Percentiles rank a stretch among this genome's conserved stretches.
These are phyloP conservation scores for Euzetes globulus DNA, from an alignment of 2,888 invertebrate genomes.

Conservation along the genomic window DNA sequence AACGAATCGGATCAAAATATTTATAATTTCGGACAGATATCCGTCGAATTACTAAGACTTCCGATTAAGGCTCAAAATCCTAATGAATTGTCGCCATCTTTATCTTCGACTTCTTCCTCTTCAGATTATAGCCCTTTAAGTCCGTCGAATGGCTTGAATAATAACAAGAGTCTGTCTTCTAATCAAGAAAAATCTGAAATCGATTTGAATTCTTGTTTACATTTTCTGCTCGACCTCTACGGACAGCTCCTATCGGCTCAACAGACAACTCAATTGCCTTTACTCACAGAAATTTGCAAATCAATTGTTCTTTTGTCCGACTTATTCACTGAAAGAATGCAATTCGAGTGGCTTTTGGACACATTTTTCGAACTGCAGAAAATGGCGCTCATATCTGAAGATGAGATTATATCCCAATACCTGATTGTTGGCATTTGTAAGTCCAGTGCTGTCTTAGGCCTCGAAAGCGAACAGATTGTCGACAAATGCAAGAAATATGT, in stretches of 20 bases:
- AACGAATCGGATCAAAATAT: not conserved
- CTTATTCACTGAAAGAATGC: slow-evolving; percentile 59
- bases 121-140: slow-evolving; percentile 39
- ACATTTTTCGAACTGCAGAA: slow-evolving; percentile 59
- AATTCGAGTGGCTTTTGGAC: slow-evolving; percentile 71
- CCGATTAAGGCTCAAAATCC: not conserved
- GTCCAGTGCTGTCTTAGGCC: slow-evolving; percentile 59
- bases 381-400: slow-evolving; percentile 59
- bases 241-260: slow-evolving; percentile 53
- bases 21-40: slow-evolving; percentile 23
- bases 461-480: slow-evolving; percentile 55
- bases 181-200: slow-evolving; percentile 55
- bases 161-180: not conserved
- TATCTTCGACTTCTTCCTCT: slow-evolving; percentile 34
- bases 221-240: slow-evolving; percentile 82
- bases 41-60: slow-evolving; percentile 4
- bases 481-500: slow-evolving; percentile 58
- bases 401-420: slow-evolving; percentile 67
- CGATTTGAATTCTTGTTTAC: slow-evolving; percentile 85
- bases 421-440: slow-evolving; percentile 61
- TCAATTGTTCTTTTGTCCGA: slow-evolving; percentile 67
- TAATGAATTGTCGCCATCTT: slow-evolving; percentile 12
- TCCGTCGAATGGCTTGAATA: not conserved
- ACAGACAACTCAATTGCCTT: slow-evolving; percentile 38
- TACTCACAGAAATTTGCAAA: slow-evolving; percentile 46